Conservation (phyloP, 2,797 vertebrate genomes). For the Pyrrhura leucotis region DNA sequence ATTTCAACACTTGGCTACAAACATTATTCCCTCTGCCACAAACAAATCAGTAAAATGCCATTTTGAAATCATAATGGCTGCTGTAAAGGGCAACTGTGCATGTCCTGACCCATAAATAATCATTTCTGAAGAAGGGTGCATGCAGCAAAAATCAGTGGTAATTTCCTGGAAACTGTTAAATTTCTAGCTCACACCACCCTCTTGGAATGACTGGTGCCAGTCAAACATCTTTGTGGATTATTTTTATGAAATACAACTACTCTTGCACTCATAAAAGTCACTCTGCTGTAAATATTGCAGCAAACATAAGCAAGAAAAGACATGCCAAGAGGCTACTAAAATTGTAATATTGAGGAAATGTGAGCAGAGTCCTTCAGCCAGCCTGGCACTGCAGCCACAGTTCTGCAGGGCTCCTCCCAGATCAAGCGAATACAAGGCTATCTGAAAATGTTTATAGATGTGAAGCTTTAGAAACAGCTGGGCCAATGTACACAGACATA, state of each 20-base stretch:
- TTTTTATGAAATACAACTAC: not conserved
- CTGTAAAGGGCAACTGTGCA: not conserved
- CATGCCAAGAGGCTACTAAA: not conserved
- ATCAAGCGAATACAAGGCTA: not conserved
- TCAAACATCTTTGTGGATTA: not conserved
- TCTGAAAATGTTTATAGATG: not conserved
- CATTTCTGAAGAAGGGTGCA: not conserved
- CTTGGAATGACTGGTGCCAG: not conserved
- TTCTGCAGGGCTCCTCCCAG: not conserved
- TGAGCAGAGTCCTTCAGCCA: not conserved
- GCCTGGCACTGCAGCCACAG: not conserved
- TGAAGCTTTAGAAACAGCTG: not conserved
- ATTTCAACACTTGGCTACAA: slow-evolving; percentile 3
- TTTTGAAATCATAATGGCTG: slow-evolving; percentile 1
- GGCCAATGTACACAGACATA: not conserved
- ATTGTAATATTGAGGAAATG: not conserved
- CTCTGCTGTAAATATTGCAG: not conserved
- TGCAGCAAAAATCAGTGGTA: not conserved
- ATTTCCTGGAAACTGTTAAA: not conserved
- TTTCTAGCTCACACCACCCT: not conserved
- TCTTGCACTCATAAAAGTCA: not conserved
- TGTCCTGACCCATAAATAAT: not conserved
- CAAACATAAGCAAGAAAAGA: not conserved
- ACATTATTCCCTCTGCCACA: not conserved
- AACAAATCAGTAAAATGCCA: slow-evolving; percentile 9